Percentiles rank a stretch among this genome's conserved stretches.
phyloP scores from a whole-genome alignment of 2,113 vertebrate species.

The Psophia crepitans region DNA sequence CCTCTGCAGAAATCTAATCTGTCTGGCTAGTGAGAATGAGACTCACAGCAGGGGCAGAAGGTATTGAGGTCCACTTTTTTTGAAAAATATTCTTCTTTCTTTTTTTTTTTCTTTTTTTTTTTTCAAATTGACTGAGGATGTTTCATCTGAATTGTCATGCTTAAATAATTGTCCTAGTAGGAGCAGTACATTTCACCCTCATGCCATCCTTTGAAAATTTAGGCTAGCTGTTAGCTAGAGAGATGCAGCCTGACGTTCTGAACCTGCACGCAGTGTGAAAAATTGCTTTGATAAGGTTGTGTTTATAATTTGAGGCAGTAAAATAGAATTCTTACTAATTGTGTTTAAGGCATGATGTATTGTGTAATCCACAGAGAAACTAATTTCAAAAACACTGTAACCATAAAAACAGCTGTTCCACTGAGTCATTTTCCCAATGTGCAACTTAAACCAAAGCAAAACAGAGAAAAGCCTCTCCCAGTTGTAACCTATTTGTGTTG shows the following conservation, averaged over 20 bases:
- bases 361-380: conserved; percentile 24
- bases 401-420: conserved; percentile 33
- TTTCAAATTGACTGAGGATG: background rate
- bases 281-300: conserved; percentile 35
- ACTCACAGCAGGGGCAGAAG: conserved; percentile 8
- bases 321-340: conserved; percentile 44
- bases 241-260: background rate
- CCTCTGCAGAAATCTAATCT: background rate
- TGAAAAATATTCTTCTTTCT: background rate
- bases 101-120: background rate
- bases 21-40: background rate
- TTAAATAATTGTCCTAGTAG: conserved; percentile 2
- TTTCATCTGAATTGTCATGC: conserved; percentile 26
- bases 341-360: conserved; percentile 24
- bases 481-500: background rate
- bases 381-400: background rate
- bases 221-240: background rate
- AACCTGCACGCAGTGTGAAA: background rate
- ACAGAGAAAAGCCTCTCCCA: background rate
- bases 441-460: background rate
- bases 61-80: background rate
- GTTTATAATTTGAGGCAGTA: conserved; percentile 38
- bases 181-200: background rate
- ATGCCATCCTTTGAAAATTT: background rate
- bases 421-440: conserved; percentile 22